Percentiles rank a stretch among this genome's conserved stretches.
Conservation (phyloP, 2,797 vertebrate species). For the Podarcis siculus region DNA sequence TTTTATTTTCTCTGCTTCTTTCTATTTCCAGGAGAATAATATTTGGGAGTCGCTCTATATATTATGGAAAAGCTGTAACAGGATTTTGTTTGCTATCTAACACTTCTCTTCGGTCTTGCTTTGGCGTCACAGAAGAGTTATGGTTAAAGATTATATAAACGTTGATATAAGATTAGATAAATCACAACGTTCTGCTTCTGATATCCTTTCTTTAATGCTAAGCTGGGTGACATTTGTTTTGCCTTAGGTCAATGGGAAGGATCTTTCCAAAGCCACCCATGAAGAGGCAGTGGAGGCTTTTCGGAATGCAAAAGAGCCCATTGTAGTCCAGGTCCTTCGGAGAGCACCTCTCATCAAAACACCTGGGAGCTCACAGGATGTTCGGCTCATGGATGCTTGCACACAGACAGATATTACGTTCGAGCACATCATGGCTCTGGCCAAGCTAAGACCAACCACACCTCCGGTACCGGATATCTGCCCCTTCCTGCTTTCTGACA, state of each 20-base stretch:
- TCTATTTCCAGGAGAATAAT: slow-evolving; percentile 2
- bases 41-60: slow-evolving; percentile 4
- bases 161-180: slow-evolving; percentile 9
- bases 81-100: slow-evolving; percentile 25
- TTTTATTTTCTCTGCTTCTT: slow-evolving; percentile 30
- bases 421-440: slow-evolving; percentile 95
- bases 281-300: slow-evolving; percentile 93
- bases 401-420: slow-evolving; percentile 99
- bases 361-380: slow-evolving; percentile 84
- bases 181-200: background rate
- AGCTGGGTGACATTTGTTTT: slow-evolving; percentile 32
- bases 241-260: slow-evolving; percentile 92
- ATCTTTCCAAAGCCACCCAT: slow-evolving; percentile 93
- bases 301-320: slow-evolving; percentile 91
- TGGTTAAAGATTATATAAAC: slow-evolving; percentile 4
- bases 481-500: slow-evolving; percentile 96
- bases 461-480: slow-evolving; percentile 97
- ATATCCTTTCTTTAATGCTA: slow-evolving; percentile 29
- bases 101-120: background rate
- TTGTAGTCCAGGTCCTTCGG: slow-evolving; percentile 94
- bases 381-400: slow-evolving; percentile 90
- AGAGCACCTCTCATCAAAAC: slow-evolving; percentile 84
- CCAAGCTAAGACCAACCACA: slow-evolving; percentile 91
- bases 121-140: background rate
- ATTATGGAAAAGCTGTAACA: slow-evolving; percentile 41